phyloP scores from a whole-genome alignment of 2,797 vertebrate genomes.

The Scomberomorus guttatus region DNA sequence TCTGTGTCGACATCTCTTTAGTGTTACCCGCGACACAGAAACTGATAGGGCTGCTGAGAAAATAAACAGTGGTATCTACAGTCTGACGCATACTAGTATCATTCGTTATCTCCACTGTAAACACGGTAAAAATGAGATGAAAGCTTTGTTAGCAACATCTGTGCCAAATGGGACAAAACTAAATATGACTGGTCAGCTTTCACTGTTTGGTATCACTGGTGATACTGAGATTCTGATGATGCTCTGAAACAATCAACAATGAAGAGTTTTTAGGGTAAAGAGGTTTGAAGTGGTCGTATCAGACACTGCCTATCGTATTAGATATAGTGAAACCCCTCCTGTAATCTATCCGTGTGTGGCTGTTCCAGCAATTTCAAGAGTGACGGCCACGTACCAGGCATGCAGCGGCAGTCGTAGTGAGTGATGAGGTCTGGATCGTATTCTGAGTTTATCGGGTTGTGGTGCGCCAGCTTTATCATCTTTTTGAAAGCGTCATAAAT shows the following conservation, averaged over 20 bases:
- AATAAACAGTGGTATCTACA: conserved; percentile 65
- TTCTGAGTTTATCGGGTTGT: conserved; percentile 91
- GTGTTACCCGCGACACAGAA: conserved; percentile 27
- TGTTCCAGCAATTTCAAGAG: not conserved
- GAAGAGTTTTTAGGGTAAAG: not conserved
- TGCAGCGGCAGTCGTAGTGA: conserved; percentile 90
- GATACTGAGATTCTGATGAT: not conserved
- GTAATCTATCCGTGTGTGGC: not conserved
- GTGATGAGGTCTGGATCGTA: conserved; percentile 89
- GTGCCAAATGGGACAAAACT: conserved; percentile 15
- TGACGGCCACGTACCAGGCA: conserved; percentile 83
- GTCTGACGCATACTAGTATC: conserved; percentile 27
- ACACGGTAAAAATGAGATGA: conserved; percentile 14
- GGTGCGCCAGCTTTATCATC: conserved; percentile 94
- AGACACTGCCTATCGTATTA: not conserved
- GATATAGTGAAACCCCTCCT: not conserved
- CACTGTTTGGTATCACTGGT: not conserved
- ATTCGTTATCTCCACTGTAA: conserved; percentile 57
- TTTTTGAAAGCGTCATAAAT: conserved; percentile 99
- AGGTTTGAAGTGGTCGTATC: not conserved
- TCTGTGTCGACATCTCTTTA: conserved; percentile 24
- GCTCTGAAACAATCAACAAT: not conserved
- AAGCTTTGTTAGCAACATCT: conserved; percentile 26
- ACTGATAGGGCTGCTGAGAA: conserved; percentile 53
- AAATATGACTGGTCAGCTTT: conserved; percentile 7